These are phyloP conservation scores for Orius insidiosus DNA, from an alignment of 1,140 invertebrate genomes.

Conservation along the genomic window DNA sequence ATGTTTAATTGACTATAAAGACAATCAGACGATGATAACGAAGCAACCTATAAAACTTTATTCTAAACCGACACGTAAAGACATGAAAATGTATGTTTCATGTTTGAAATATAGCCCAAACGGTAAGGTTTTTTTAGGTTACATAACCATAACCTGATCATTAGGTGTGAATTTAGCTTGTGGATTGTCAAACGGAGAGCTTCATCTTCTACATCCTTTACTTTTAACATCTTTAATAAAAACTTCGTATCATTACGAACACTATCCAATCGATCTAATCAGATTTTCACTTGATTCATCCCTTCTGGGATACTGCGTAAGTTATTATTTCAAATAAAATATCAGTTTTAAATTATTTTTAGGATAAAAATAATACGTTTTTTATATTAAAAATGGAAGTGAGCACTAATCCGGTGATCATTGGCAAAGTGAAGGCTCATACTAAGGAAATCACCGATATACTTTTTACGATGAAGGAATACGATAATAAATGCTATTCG, in stretches of 20 bases:
- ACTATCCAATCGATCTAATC: background rate
- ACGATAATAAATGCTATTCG: slow-evolving; percentile 2
- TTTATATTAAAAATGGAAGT: background rate
- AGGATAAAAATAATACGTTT: slow-evolving; percentile 7
- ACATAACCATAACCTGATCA: no score
- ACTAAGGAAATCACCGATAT: background rate
- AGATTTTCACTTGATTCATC: background rate
- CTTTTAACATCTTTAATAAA: background rate
- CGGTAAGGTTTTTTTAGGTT: background rate
- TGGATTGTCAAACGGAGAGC: slow-evolving; percentile 4
- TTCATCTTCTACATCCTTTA: background rate
- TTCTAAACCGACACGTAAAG: no score
- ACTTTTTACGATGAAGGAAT: background rate
- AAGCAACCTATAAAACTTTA: no score
- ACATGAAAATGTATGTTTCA: background rate
- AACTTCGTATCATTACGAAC: background rate
- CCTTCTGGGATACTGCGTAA: background rate
- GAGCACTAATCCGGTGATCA: background rate
- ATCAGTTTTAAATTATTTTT: background rate
- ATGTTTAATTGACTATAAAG: no score
- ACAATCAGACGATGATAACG: no score
- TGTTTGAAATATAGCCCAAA: slow-evolving; percentile 7
- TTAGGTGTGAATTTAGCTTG: background rate
- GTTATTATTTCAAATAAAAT: background rate
- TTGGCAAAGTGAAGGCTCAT: slow-evolving; percentile 3